Evolutionary conservation across 2,888 invertebrate species (phyloP).

Genomic region (Spialia ferax): DNA sequence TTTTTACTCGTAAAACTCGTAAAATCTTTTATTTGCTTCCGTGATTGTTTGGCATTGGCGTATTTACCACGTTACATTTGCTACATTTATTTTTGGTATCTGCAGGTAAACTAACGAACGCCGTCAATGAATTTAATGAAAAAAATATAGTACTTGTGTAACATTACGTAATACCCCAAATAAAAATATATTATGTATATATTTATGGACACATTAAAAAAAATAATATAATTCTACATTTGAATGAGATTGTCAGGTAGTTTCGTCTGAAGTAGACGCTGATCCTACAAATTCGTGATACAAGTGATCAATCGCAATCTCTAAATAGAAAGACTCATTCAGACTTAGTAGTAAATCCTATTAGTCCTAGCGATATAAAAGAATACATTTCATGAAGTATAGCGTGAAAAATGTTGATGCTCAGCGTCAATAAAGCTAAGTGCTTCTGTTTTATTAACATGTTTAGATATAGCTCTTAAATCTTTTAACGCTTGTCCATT

Average conservation of each 20-base stretch:
- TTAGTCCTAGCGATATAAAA: not conserved
- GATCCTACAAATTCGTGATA: not conserved
- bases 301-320: not conserved
- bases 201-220: no score
- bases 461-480: no score
- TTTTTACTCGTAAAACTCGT: conserved; percentile 24
- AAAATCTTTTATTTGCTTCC: conserved; percentile 19
- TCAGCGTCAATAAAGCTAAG: not conserved
- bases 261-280: not conserved
- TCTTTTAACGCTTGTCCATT: no score
- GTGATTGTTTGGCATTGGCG: conserved; percentile 6
- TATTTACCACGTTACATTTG: conserved; percentile 8
- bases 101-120: not conserved
- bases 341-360: not conserved
- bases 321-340: not conserved
- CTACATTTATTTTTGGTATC: conserved; percentile 12
- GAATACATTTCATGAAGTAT: not conserved
- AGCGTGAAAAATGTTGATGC: not conserved
- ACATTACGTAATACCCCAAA: not conserved
- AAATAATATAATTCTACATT: no score
- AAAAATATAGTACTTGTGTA: not conserved
- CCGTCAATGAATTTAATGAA: not conserved
- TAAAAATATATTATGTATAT: no score
- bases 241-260: not conserved
- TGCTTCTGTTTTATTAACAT: not conserved